A percentile compares a stretch with the other conserved stretches of the same genome.
phyloP scores from a whole-genome alignment of 2,888 invertebrate species.

The Tholera decimalis region DNA sequence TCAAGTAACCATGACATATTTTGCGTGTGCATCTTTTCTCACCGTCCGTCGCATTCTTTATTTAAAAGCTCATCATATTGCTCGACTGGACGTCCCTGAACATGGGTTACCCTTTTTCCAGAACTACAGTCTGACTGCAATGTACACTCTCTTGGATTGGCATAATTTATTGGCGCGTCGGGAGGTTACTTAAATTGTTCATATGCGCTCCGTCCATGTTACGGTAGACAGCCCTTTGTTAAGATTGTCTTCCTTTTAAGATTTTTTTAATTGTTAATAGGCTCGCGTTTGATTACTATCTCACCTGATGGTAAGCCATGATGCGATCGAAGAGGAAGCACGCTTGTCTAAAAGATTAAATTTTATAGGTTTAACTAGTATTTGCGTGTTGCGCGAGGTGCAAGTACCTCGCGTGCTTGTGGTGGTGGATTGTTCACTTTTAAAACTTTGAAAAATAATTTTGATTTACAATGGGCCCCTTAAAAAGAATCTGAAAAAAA shows the following conservation, averaged over 20 bases:
- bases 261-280: background rate
- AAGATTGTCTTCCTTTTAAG: too few species aligned
- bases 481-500: too few species aligned
- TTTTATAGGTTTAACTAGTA: too few species aligned
- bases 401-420: too few species aligned
- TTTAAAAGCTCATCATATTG: background rate
- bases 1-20: background rate
- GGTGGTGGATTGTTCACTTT: too few species aligned
- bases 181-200: constrained; percentile 14
- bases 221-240: background rate
- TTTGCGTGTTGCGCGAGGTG: too few species aligned
- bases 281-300: background rate
- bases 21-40: background rate
- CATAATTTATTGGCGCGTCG: constrained; percentile 15
- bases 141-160: background rate
- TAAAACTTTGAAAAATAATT: too few species aligned
- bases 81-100: background rate
- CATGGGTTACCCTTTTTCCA: constrained; percentile 1
- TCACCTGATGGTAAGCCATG: too few species aligned
- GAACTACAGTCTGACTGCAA: background rate
- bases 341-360: too few species aligned
- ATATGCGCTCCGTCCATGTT: background rate
- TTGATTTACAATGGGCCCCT: too few species aligned
- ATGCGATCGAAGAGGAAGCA: too few species aligned
- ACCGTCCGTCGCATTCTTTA: background rate